Evolutionary conservation across 2,888 invertebrate species (phyloP), one percentile per base, ranked within the genome.

Genomic region (Linyphia triangularis): DNA sequence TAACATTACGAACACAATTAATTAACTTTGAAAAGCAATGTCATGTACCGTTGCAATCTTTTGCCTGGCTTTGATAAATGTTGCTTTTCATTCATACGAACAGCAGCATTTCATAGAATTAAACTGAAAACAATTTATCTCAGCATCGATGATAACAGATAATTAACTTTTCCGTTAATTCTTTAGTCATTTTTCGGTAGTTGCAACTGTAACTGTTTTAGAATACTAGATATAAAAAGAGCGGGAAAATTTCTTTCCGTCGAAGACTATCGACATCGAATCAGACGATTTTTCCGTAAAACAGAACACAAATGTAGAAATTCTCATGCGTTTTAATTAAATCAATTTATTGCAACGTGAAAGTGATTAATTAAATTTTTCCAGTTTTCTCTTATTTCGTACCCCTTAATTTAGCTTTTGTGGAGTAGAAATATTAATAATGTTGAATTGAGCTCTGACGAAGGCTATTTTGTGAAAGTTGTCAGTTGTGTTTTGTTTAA

Each of bases 351-450:
- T 69, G 51, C 40, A 24, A 6, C 24, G 43, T 70, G 43, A 40
- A 70, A 70, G 43, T 26, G 40, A 70, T 70, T 70, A 70, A 43
- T 70, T 40, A 26, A 70, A 40, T 70, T 70, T 26, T n/a, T 40
- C n/a, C 13, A 51, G n/a, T 51, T n/a, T n/a, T n/a, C 51, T 5
- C 3, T 5, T 6, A 6, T 6, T 33, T 33, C 33, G 9, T 33
- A 6, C 9, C 9, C 33, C 4, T 33, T 33, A 33, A 33, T 33
- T 33, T 9, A 33, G 33, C n/a, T n/a, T n/a, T n/a, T 33, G 33
- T 33, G 9, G 33, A 33, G 33, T 33, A 9, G 33, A 33, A 33
- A 33, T 33, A 33, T 9, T 33, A 9, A 6, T 9, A 33, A 33
- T 33, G 33, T 33, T 6, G 33, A 33, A 33, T 33, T 33, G 33